Evolutionary conservation across 2,888 invertebrate genomes (phyloP), one percentile per base, ranked within the genome.

Genomic region (Argyresthia goedartella): DNA sequence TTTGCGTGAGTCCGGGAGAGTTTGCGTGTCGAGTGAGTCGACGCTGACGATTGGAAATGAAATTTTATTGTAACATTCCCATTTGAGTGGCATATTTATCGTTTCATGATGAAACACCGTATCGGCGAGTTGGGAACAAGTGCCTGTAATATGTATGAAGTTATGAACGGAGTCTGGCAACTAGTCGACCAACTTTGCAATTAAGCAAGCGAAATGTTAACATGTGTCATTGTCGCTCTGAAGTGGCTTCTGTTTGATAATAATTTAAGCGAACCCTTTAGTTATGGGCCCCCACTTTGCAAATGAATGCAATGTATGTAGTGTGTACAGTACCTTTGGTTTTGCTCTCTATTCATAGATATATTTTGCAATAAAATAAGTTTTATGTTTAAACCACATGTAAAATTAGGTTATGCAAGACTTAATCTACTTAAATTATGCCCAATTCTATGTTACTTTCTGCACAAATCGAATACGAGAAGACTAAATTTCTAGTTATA

Each of bases 181-280:
- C 59, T 58, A 51, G 51, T 66, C 55, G 60, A 25, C 35, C 55
- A 54, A 63, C 62, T 58, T 50, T 53, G 55, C 59, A 66, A 63
- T 60, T 58, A 58, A 58, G 52, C 57, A 55, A 59, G 58, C 60
- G 58, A 74, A 79, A 77, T 73, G 74, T 74, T 72, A 77, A 76
- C 84, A 85, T 84, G 82, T 85, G 85, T 85, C 82, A 77, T 68
- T 77, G 78, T 75, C 78, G 76, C 75, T 81, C 75, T 82, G 71
- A 78, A 85, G 85, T 82, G 79, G 81, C 69, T 73, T 73, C 71
- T 75, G 75, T 80, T 79, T 76, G 72, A 76, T 76, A 73, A 77
- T 79, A 73, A 77, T 79, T 73, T 72, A 71, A 69, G 65, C 65
- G 75, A 75, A 74, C 81, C 81, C 79, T 76, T 81, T 71, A 25